Base-by-base conservation (phyloP, 2,888 invertebrate genomes). In the Sarcophaga variegata region DNA sequence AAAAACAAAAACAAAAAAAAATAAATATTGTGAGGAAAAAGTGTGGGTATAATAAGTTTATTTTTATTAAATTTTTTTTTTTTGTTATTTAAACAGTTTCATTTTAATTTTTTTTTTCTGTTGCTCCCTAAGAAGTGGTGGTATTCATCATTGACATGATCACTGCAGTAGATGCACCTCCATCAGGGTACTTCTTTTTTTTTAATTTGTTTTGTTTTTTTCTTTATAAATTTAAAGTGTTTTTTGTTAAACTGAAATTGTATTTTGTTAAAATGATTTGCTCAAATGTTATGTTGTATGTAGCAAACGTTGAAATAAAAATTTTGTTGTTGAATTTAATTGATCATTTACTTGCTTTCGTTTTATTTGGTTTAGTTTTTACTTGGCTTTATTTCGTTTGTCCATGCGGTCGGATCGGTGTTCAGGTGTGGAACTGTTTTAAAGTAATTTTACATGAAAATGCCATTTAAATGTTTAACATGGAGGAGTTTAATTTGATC, bases 261-360 rank as follows among this genome's bases (percentile, higher is more conserved):
- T 83, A 83, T 76, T 64, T 63, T 70, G 75, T 69, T 71, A 72
- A 79, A 75, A 80, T 69, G 49, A 83, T 77, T 81, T 78, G 72
- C 72, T 78, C 72, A 83, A 83, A 78, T 37, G 37, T 37, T 37
- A 37, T 37, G 37, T 10, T 37, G 8, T 69, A 64, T 72, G 54
- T 71, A 75, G 2, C 63, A 63, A 83, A 71, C 45, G 22, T 22
- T 63, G 54, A 54, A 54, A 17, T 54, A 54, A 67, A 83, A 83
- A 81, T 74, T 83, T 80, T 86, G 74, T 80, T 86, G 83, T 83
- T 85, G 64, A 83, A 81, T 85, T 87, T 87, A 84, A 88, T 84
- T 84, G 86, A 82, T 82, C 84, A 86, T 86, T 84, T 77, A 69
- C 60, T 54, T 1, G 17, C 54, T 25, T 70, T 83, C 20, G 10